Conservation (phyloP, 2,888 invertebrate genomes). For the Drosophila robusta region DNA sequence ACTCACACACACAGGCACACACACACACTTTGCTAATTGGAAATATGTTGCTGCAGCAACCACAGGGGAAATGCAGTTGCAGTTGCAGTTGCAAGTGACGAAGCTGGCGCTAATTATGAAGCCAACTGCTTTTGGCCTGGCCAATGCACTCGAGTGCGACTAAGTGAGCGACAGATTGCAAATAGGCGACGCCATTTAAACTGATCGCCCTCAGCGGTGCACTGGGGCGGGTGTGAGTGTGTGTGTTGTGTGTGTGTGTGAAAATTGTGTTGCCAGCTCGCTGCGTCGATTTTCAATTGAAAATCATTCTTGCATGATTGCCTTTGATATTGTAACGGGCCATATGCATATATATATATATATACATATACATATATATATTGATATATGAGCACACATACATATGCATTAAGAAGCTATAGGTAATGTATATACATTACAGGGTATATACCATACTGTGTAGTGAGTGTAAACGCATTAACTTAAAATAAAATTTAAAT, state of each 20-base stretch:
- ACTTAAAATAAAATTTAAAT: not conserved
- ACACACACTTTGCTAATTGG: conserved; percentile 55
- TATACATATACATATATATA: not conserved
- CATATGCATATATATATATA: conserved; percentile 7
- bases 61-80: conserved; percentile 32
- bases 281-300: conserved; percentile 67
- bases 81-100: conserved; percentile 33
- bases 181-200: conserved; percentile 62
- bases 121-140: conserved; percentile 24
- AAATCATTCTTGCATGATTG: conserved; percentile 60
- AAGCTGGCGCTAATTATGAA: conserved; percentile 43
- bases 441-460: conserved; percentile 5
- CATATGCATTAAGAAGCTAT: conserved; percentile 1
- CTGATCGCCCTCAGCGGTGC: conserved; percentile 46
- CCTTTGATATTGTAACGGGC: conserved; percentile 40
- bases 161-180: conserved; percentile 58
- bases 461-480: not conserved
- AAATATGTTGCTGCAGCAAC: conserved; percentile 35
- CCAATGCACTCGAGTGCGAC: conserved; percentile 49
- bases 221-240: not conserved
- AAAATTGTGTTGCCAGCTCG: conserved; percentile 59
- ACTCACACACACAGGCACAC: conserved; percentile 1
- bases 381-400: not conserved
- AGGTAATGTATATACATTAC: conserved; percentile 9
- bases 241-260: conserved; percentile 21